These are phyloP conservation scores for Solenopsis invicta DNA, from an alignment of 1,140 invertebrate genomes.

Conservation along the genomic window DNA sequence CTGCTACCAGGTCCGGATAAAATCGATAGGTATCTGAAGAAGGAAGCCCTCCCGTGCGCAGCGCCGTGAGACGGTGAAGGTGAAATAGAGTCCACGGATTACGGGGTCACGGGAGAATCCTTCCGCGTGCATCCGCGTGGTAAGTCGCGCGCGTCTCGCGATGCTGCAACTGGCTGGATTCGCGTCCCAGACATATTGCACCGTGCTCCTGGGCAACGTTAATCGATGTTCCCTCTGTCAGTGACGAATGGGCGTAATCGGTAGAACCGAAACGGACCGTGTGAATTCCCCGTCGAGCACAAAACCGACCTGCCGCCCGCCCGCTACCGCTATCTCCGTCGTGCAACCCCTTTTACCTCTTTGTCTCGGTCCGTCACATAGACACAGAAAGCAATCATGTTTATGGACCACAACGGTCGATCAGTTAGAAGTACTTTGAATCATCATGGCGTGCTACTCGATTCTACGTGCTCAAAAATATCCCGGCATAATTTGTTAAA, in stretches of 20 bases:
- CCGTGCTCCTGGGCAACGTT: slow-evolving; percentile 73
- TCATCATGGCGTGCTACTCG: not conserved
- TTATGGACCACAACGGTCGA: slow-evolving; percentile 43
- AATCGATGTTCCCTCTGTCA: slow-evolving; percentile 78
- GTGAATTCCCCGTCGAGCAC: slow-evolving; percentile 79
- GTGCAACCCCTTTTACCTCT: slow-evolving; percentile 36
- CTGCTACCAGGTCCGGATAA: slow-evolving; percentile 50
- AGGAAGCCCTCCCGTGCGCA: not conserved
- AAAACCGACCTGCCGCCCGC: slow-evolving; percentile 64
- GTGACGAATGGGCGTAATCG: slow-evolving; percentile 81
- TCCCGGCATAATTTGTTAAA: not conserved
- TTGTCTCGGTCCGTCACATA: slow-evolving; percentile 37
- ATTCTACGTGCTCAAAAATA: not conserved
- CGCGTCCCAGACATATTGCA: slow-evolving; percentile 78
- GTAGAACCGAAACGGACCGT: slow-evolving; percentile 80
- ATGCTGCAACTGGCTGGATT: slow-evolving; percentile 67
- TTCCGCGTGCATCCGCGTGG: slow-evolving; percentile 73
- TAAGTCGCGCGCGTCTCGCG: slow-evolving; percentile 64
- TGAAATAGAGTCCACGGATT: slow-evolving; percentile 72
- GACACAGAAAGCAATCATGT: slow-evolving; percentile 52
- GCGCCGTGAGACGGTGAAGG: slow-evolving; percentile 37
- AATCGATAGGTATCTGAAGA: slow-evolving; percentile 68
- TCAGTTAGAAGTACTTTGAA: slow-evolving; percentile 33
- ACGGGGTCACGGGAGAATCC: slow-evolving; percentile 72
- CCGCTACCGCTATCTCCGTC: slow-evolving; percentile 29